Evolutionary conservation across 2,888 invertebrate species (phyloP).

Genomic region (Myopa testacea): DNA sequence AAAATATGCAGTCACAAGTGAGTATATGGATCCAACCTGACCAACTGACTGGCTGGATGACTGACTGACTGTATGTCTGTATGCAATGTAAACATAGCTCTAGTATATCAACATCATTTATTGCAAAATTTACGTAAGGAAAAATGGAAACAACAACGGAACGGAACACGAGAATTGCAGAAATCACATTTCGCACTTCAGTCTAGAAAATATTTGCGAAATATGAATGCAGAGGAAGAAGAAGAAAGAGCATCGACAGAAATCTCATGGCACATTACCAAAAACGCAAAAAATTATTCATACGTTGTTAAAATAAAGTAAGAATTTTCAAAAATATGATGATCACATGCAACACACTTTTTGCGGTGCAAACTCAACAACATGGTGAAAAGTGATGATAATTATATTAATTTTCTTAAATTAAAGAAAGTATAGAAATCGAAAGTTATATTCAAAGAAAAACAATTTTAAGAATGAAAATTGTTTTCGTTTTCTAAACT

Average conservation of each 20-base stretch:
- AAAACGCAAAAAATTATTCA: slow-evolving; percentile 56
- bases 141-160: background rate
- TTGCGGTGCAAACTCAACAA: slow-evolving; percentile 2
- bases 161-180: background rate
- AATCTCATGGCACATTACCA: slow-evolving; percentile 60
- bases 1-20: background rate
- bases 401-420: background rate
- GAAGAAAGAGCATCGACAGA: background rate
- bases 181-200: slow-evolving; percentile 31
- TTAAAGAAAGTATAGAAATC: background rate
- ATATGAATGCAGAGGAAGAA: background rate
- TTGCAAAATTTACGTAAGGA: background rate
- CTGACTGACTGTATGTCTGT: background rate
- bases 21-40: background rate
- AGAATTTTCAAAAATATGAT: slow-evolving; percentile 22
- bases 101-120: background rate
- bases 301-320: slow-evolving; percentile 37
- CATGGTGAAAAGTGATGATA: background rate
- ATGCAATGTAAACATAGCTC: background rate
- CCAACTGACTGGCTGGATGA: slow-evolving; percentile 3
- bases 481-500: background rate
- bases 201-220: slow-evolving; percentile 29
- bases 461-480: background rate
- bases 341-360: slow-evolving; percentile 1
- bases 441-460: background rate